A percentile compares a stretch with the other conserved stretches of the same genome.
Evolutionary conservation across 2,797 vertebrate genomes (phyloP).

Genomic region (Danio jaintianensis): DNA sequence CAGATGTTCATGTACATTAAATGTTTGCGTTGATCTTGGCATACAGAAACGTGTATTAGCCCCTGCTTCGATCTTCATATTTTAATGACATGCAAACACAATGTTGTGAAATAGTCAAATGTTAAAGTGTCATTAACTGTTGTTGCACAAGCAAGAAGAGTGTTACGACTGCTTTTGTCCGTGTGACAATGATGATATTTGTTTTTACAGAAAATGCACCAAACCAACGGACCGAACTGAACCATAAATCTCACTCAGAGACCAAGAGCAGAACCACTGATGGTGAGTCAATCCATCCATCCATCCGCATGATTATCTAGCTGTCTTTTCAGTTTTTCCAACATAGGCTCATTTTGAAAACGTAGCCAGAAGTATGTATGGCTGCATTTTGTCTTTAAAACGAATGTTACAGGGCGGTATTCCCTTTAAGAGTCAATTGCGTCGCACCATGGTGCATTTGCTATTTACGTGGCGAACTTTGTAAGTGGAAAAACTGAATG

Average conservation of each 20-base stretch:
- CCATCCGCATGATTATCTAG: neutral
- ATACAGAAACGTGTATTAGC: too few species aligned
- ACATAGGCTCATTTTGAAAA: too few species aligned
- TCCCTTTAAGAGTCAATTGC: too few species aligned
- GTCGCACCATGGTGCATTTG: too few species aligned
- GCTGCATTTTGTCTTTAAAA: too few species aligned
- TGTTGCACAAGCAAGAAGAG: neutral
- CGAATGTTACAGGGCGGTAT: too few species aligned
- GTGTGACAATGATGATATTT: neutral
- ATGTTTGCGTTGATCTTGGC: too few species aligned
- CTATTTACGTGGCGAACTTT: too few species aligned
- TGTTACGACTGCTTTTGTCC: neutral
- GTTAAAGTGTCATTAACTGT: too few species aligned
- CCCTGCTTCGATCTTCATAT: neutral
- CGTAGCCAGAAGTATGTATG: too few species aligned
- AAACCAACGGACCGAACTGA: constrained; percentile 65
- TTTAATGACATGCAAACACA: neutral
- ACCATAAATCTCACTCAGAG: constrained; percentile 62
- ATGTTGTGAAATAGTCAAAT: neutral
- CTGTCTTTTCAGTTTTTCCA: neutral
- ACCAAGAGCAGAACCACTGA: constrained; percentile 14
- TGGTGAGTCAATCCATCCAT: constrained; percentile 3
- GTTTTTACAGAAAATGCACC: constrained; percentile 67
- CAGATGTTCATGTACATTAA: too few species aligned
- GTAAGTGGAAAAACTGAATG: too few species aligned